Conservation (phyloP, 2,113 vertebrate genomes). For the Salminus brasiliensis region DNA sequence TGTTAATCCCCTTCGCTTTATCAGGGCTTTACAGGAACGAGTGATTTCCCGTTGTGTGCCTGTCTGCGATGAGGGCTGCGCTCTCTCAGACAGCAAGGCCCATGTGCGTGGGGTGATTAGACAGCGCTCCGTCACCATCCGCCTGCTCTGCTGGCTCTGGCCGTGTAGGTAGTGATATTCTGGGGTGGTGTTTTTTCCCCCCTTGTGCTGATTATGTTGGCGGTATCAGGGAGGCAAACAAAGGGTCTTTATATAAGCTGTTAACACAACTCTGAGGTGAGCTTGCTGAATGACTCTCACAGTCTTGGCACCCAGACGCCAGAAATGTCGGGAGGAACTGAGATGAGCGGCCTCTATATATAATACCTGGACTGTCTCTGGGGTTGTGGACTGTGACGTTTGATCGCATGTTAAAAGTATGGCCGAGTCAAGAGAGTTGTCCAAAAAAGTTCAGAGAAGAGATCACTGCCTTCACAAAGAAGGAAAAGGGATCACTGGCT, state of each 20-base stretch:
- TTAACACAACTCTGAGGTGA: not conserved
- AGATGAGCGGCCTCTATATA: not conserved
- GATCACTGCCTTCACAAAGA: too few relatives aligned
- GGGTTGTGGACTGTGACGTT: too few relatives aligned
- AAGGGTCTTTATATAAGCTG: not conserved
- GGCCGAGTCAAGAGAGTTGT: too few relatives aligned
- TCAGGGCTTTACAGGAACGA: slow-evolving; percentile 56
- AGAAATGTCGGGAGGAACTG: not conserved
- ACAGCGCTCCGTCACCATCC: not conserved
- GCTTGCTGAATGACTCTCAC: not conserved
- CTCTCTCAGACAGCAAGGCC: not conserved
- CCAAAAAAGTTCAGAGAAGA: too few relatives aligned
- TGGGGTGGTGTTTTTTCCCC: not conserved
- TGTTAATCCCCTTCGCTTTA: slow-evolving; percentile 42
- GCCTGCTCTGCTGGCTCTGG: not conserved
- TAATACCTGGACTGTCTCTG: too few relatives aligned
- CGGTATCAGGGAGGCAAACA: not conserved
- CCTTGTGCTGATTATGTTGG: not conserved
- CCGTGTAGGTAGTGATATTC: not conserved
- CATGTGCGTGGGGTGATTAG: not conserved
- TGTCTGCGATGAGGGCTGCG: not conserved
- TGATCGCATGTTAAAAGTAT: too few relatives aligned
- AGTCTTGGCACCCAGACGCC: not conserved
- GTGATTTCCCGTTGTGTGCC: slow-evolving; percentile 47
- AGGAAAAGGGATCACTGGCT: too few relatives aligned